These are phyloP conservation scores for Scleropages formosus DNA, from an alignment of 2,797 vertebrate species.

Conservation along the genomic window DNA sequence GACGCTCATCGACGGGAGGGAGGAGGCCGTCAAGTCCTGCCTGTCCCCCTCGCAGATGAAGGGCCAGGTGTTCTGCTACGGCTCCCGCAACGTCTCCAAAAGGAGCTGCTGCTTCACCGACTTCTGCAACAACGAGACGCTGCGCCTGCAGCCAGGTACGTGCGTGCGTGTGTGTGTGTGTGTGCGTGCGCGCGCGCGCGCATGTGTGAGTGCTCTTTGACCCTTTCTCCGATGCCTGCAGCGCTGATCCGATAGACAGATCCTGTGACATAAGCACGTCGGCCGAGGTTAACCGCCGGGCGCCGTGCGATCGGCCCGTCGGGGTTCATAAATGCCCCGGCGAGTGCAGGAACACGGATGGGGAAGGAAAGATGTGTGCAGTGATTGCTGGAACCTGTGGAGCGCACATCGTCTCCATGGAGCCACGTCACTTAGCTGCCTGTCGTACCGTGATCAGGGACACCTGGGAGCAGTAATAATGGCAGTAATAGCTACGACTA, in stretches of 20 bases:
- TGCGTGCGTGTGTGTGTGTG: no score
- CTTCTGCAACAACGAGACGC: constrained; percentile 94
- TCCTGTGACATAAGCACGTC: constrained; percentile 71
- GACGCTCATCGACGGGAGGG: constrained; percentile 84
- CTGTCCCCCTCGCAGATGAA: constrained; percentile 83
- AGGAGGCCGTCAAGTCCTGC: constrained; percentile 85
- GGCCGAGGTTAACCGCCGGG: constrained; percentile 50
- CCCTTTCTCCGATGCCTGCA: neutral
- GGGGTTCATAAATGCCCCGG: constrained; percentile 58
- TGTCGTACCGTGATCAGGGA: no score
- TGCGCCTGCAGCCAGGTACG: constrained; percentile 71
- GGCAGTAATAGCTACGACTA: no score
- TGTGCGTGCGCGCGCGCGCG: neutral
- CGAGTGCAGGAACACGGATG: constrained; percentile 43
- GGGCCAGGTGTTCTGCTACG: constrained; percentile 89
- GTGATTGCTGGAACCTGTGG: constrained; percentile 7
- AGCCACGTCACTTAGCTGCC: no score
- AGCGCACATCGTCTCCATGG: no score
- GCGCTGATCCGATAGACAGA: constrained; percentile 39
- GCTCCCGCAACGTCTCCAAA: constrained; percentile 85
- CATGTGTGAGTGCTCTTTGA: neutral
- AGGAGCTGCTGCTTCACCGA: constrained; percentile 94
- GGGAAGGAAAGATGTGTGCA: constrained; percentile 43
- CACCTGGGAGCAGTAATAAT: no score
- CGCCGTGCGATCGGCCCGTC: constrained; percentile 46